Base-by-base conservation (phyloP, 2,797 vertebrate species). In the Enteromius thamalakanensis region DNA sequence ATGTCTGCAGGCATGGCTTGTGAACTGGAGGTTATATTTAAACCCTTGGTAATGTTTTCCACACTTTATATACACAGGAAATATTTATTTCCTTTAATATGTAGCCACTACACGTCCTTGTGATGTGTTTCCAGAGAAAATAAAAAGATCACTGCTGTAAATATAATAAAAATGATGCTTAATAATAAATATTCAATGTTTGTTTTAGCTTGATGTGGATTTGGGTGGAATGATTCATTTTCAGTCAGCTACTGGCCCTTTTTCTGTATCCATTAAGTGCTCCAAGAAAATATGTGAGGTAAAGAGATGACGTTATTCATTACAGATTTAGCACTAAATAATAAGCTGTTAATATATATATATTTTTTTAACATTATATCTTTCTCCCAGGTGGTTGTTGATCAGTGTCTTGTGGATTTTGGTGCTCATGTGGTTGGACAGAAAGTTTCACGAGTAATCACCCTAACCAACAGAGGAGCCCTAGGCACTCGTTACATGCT, bases 1-100 rank as follows among this genome's bases (percentile, higher is more conserved):
- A 90, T 99, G 85, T 93, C 94, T 70, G 69, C 96, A 6, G 98
- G 97, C 72, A 98, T 99, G 96, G 95, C 96, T 84, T 98, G 95
- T 87, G 94, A 97, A 75, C 85, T 96, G 5, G 84, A 94, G 15
- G 93, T 94, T 75, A 92, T 94, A 40, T 99, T 99, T 91, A 95
- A 93, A 81, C 96, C 97, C 21, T 88, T 90, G 95, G 97, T 98
- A 86, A 94, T 96, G 93, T 62, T 12, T 17, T 29, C 58, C 14
- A 42, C 14, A 49, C 23, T 65, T 55, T 15, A 11, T 49, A 55
- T 11, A 2, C 32, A 32, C 32, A 32, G 32, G 32, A 32, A 32
- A 32, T 32, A 32, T 32, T 32, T 32, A 32, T 32, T 32, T 32
- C 2, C 2, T 32, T 32, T 32, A 32, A 32, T 32, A 32, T 32